Evolutionary conservation across 53 echinoderm and acorn worm species (phyloP).

Genomic region (Antedon mediterranea): DNA sequence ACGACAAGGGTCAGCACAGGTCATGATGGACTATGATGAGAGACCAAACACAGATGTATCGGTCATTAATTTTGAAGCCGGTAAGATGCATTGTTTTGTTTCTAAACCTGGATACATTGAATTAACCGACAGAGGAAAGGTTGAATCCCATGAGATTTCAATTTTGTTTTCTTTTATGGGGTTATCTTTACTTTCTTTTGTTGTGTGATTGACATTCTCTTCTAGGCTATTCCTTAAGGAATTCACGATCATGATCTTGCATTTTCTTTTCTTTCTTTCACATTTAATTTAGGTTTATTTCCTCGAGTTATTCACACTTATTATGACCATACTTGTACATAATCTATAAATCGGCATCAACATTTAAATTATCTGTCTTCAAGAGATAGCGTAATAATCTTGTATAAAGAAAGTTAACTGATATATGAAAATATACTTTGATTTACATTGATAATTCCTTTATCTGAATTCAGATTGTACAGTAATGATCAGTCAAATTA

Average conservation of each 20-base stretch:
- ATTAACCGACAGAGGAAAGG: neutral
- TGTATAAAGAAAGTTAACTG: too few species aligned
- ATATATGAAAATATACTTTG: too few species aligned
- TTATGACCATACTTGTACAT: too few species aligned
- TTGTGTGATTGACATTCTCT: neutral
- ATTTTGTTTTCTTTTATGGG: neutral
- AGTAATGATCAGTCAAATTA: too few species aligned
- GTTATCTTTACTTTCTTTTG: neutral
- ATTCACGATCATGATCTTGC: neutral
- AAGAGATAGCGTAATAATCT: too few species aligned
- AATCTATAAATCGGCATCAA: too few species aligned
- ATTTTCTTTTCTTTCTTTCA: neutral
- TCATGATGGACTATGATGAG: conserved; percentile 99
- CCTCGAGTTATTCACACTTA: too few species aligned
- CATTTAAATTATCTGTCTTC: too few species aligned
- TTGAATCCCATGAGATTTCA: neutral
- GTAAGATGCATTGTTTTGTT: conserved; percentile 19
- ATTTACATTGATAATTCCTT: too few species aligned
- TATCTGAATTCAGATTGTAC: too few species aligned
- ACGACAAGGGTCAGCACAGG: conserved; percentile 93
- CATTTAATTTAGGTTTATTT: too few species aligned
- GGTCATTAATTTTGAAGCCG: conserved; percentile 78
- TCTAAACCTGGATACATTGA: neutral
- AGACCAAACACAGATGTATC: conserved; percentile 87
- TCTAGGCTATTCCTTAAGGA: neutral